Base-by-base conservation (phyloP, 2,888 invertebrate species). In the Thymelicus lineola region DNA sequence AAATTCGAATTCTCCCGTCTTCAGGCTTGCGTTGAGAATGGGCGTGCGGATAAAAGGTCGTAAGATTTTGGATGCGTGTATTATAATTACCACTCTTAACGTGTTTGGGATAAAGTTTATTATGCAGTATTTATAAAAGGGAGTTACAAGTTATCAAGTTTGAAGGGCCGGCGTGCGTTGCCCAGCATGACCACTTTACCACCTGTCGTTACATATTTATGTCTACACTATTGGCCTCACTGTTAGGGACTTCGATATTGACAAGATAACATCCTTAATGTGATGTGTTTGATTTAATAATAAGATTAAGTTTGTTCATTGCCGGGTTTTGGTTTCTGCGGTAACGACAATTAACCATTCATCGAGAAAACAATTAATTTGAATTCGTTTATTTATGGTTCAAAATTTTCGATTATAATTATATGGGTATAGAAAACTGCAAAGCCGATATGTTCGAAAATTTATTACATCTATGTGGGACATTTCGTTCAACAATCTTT, bases 281-380 rank as follows among this genome's bases (percentile, higher is more conserved):
- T 94, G 94, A 94, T 94, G 93, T 91, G 94, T 94, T 93, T 94
- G 94, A 94, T 94, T 94, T 94, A 94, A 94, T 94, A 94, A 93
- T 89, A 91, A 93, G 93, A 94, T 94, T 93, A 88, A 87, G 86
- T 87, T 89, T 86, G 87, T 90, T 81, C 83, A 81, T 83, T 81
- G 83, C 83, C 82, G 77, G 83, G 84, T 89, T 84, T 87, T 84
- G 80, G 77, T 82, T 83, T 83, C 79, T 82, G 82, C 78, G 82
- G 82, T 81, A 82, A 86, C 76, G 82, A 86, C 86, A 87, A 89
- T 90, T 86, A 85, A 84, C 75, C 74, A 75, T 76, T 73, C 83
- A 83, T 80, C 82, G 77, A 79, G 77, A 75, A 74, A 71, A 72
- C 73, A 79, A 64, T 68, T 60, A 66, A 63, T 71, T 71, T 62